These are phyloP conservation scores for Epizoanthus illoricatus DNA, from an alignment of 92 coral and sea anemone genomes.

Conservation along the genomic window DNA sequence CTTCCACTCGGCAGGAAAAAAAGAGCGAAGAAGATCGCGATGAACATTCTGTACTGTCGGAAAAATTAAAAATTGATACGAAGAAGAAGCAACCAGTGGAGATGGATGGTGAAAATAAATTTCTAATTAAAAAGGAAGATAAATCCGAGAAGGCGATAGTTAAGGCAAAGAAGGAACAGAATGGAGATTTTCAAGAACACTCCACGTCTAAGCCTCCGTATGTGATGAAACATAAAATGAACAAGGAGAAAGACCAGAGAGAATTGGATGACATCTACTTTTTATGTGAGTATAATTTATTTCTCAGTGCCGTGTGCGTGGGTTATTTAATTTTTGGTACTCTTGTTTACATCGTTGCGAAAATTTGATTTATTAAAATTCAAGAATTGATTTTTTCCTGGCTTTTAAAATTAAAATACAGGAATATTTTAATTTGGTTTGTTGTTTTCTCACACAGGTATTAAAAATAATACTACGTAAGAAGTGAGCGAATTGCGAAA, in stretches of 20 bases:
- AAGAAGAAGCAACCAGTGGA: neutral
- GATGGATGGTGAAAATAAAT: slow-evolving; percentile 7
- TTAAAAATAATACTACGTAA: neutral
- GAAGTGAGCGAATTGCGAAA: slow-evolving; percentile 29
- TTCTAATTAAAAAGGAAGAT: slow-evolving; percentile 7
- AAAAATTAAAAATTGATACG: slow-evolving; percentile 23
- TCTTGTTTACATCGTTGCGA: neutral
- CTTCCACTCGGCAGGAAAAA: neutral
- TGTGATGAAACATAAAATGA: slow-evolving; percentile 40
- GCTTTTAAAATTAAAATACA: neutral
- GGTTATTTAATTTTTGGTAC: neutral
- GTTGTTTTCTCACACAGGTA: neutral
- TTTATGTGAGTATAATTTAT: slow-evolving; percentile 29
- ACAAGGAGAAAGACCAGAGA: slow-evolving; percentile 2
- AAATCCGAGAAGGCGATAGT: slow-evolving; percentile 15
- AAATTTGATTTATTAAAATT: slow-evolving; percentile 12
- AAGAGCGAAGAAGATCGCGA: neutral
- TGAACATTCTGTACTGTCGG: neutral
- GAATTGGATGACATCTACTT: slow-evolving; percentile 34
- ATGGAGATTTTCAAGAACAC: slow-evolving; percentile 7
- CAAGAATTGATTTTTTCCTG: neutral
- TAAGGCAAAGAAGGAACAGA: slow-evolving; percentile 1
- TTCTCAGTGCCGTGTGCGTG: slow-evolving; percentile 29
- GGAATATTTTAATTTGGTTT: neutral
- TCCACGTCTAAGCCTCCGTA: slow-evolving; percentile 37